Evolutionary conservation across 1,140 invertebrate species (phyloP).

Genomic region (Procambarus virginalis): DNA sequence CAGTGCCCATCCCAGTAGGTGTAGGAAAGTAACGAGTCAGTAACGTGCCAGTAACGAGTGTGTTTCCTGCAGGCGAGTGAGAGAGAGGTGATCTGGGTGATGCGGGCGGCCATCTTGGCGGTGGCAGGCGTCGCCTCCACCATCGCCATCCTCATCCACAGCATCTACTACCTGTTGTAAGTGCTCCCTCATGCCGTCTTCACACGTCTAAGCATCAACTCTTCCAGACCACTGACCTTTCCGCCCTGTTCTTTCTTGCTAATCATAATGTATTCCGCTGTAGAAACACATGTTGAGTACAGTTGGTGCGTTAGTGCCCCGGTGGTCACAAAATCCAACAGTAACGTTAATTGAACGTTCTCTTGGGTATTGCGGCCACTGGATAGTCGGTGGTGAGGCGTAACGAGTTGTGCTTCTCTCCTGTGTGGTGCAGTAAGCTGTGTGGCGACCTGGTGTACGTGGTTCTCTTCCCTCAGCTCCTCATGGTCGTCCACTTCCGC

Average conservation of each 20-base stretch:
- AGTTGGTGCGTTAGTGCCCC: too few species aligned
- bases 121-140: constrained; percentile 93
- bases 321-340: too few species aligned
- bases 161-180: constrained; percentile 97
- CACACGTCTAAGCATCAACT: neutral
- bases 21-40: too few species aligned
- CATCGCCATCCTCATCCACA: constrained; percentile 96
- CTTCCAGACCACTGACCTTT: too few species aligned
- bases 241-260: too few species aligned
- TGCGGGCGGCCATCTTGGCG: constrained; percentile 93
- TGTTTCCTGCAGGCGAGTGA: constrained; percentile 84
- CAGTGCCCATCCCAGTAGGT: too few species aligned
- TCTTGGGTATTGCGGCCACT: neutral
- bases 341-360: neutral
- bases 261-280: too few species aligned
- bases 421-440: constrained; percentile 82
- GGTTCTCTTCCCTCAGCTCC: constrained; percentile 97
- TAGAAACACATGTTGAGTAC: too few species aligned
- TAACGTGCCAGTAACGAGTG: too few species aligned
- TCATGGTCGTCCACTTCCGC: constrained; percentile 97
- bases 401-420: constrained; percentile 21
- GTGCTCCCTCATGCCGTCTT: constrained; percentile 68
- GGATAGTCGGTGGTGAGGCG: too few species aligned
- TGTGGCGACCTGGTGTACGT: constrained; percentile 98
- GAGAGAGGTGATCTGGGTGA: constrained; percentile 98